Evolutionary conservation across 30 jellyfish, hydroid and myxozoan species (phyloP).

Genomic region (Chironex yamaguchii): DNA sequence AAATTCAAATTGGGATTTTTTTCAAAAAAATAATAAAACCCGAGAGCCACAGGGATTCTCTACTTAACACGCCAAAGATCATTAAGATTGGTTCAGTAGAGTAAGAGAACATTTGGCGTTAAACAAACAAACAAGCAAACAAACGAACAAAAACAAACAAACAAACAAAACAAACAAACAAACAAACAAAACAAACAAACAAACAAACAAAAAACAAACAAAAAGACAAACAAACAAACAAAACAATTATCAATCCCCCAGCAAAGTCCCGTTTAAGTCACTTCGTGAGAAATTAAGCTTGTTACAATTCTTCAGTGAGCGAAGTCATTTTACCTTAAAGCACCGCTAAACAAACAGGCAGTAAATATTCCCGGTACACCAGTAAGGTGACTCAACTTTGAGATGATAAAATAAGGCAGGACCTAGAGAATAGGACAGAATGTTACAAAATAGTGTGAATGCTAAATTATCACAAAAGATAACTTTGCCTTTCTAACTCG

Average conservation of each 20-base stretch:
- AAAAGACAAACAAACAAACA: neutral
- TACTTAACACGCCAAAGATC: too few species aligned
- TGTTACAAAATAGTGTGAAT: neutral
- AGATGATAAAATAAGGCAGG: conserved; percentile 72
- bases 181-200: neutral
- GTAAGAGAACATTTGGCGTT: too few species aligned
- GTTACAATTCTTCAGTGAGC: neutral
- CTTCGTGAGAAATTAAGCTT: neutral
- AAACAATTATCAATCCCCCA: too few species aligned
- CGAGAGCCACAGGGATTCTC: too few species aligned
- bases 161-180: neutral
- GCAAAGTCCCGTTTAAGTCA: too few species aligned
- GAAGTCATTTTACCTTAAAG: conserved; percentile 57
- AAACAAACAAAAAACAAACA: neutral
- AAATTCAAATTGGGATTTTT: too few species aligned
- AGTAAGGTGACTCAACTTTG: conserved; percentile 54
- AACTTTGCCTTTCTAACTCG: too few species aligned
- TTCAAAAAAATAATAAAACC: too few species aligned
- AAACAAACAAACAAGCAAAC: too few species aligned
- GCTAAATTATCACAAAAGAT: too few species aligned
- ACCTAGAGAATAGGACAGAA: conserved; percentile 15
- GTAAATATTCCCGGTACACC: conserved; percentile 81
- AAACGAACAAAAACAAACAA: neutral
- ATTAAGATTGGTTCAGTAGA: too few species aligned
- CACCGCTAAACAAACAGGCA: conserved; percentile 86